phyloP scores from a whole-genome alignment of 1,140 invertebrate genomes.

The Glomeris maerens region DNA sequence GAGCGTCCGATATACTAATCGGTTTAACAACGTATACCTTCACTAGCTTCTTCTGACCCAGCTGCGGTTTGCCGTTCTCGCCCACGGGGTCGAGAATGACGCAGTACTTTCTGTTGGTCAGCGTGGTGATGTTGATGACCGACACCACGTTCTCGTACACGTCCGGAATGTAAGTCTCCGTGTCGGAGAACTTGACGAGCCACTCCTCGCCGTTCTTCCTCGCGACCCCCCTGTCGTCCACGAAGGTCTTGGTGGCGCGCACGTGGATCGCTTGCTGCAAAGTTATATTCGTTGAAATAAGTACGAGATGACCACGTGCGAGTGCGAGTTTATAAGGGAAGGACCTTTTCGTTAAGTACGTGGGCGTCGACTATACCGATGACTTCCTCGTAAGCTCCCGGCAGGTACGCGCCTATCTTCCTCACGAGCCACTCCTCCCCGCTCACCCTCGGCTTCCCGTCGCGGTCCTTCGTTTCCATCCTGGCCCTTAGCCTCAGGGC shows the following conservation, averaged over 20 bases:
- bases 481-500: constrained; percentile 34
- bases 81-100: constrained; percentile 36
- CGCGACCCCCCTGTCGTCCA: constrained; percentile 31
- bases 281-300: neutral
- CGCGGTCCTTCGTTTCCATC: constrained; percentile 34
- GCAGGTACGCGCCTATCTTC: constrained; percentile 37
- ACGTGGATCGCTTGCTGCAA: constrained; percentile 36
- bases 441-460: constrained; percentile 31
- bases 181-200: constrained; percentile 34
- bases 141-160: constrained; percentile 39
- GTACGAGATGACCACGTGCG: neutral
- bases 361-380: constrained; percentile 35
- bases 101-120: constrained; percentile 37
- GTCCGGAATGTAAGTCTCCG: constrained; percentile 38
- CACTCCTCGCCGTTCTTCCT: constrained; percentile 41
- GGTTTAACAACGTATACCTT: constrained; percentile 22
- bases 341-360: constrained; percentile 37
- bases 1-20: neutral
- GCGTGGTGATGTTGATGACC: constrained; percentile 33
- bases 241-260: constrained; percentile 33
- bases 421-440: constrained; percentile 40
- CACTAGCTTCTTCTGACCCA: constrained; percentile 35
- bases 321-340: neutral
- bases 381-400: constrained; percentile 38
- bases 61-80: constrained; percentile 32